Evolutionary conservation across 2,113 vertebrate genomes (phyloP).

Genomic region (Thamnophis sirtalis): DNA sequence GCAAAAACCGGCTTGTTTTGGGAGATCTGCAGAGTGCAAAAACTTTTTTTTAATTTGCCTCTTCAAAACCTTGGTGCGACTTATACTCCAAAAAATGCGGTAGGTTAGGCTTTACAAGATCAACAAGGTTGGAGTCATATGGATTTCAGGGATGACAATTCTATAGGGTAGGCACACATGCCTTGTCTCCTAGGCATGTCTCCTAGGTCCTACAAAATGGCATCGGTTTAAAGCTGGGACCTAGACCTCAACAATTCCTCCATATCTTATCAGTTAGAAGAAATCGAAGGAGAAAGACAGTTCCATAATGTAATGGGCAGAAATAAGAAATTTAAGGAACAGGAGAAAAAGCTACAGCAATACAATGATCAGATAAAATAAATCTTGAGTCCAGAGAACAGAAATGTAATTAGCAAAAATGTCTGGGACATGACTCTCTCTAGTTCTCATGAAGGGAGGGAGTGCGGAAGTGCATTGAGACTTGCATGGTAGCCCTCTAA

Average conservation of each 20-base stretch:
- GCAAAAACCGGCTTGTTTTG: too few relatives aligned
- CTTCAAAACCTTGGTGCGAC: too few relatives aligned
- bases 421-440: not conserved
- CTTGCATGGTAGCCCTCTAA: not conserved
- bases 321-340: not conserved
- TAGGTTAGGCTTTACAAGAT: not conserved
- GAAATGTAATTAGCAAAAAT: not conserved
- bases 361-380: not conserved
- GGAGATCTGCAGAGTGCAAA: too few relatives aligned
- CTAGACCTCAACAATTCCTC: not conserved
- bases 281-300: not conserved
- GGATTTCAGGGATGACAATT: not conserved
- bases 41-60: too few relatives aligned
- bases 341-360: not conserved
- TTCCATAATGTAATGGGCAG: not conserved
- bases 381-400: not conserved
- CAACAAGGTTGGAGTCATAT: not conserved
- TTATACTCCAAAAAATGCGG: too few relatives aligned
- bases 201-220: not conserved
- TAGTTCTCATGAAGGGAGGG: not conserved
- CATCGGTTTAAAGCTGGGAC: not conserved
- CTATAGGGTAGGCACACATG: not conserved
- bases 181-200: too few relatives aligned
- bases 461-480: not conserved
- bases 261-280: not conserved